phyloP scores from a whole-genome alignment of 2,888 invertebrate genomes.

The Notodromas monacha region DNA sequence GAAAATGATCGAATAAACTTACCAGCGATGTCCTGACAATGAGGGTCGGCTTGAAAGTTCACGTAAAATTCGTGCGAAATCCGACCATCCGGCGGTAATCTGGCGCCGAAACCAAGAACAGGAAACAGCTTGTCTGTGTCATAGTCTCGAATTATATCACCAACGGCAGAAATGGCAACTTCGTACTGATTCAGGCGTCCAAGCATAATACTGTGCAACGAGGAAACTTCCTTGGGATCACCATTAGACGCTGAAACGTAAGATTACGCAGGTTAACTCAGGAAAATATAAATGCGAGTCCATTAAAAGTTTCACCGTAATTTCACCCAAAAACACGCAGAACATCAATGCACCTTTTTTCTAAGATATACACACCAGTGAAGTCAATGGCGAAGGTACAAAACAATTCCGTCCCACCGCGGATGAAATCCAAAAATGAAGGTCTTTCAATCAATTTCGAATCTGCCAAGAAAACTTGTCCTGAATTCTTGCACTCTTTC shows the following conservation, averaged over 20 bases:
- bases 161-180: constrained; percentile 18
- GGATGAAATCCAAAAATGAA: constrained; percentile 21
- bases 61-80: constrained; percentile 19
- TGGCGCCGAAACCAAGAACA: constrained; percentile 21
- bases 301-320: constrained; percentile 1
- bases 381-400: constrained; percentile 16
- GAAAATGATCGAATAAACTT: too few species aligned
- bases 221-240: constrained; percentile 12
- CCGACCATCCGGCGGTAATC: constrained; percentile 17
- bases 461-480: constrained; percentile 18
- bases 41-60: constrained; percentile 19
- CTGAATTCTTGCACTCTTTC: constrained; percentile 21
- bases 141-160: constrained; percentile 18
- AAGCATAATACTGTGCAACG: constrained; percentile 17
- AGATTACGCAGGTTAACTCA: constrained; percentile 9
- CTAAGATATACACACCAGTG: constrained; percentile 13
- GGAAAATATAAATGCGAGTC: constrained; percentile 1
- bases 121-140: constrained; percentile 13
- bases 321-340: too few species aligned
- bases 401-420: constrained; percentile 16
- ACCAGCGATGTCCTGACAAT: constrained; percentile 15
- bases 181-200: constrained; percentile 19
- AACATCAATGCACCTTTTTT: too few species aligned
- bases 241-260: constrained; percentile 14
- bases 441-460: constrained; percentile 11